These are phyloP conservation scores for Prolemur simus DNA, from an alignment of 2,113 vertebrate genomes.

Conservation along the genomic window DNA sequence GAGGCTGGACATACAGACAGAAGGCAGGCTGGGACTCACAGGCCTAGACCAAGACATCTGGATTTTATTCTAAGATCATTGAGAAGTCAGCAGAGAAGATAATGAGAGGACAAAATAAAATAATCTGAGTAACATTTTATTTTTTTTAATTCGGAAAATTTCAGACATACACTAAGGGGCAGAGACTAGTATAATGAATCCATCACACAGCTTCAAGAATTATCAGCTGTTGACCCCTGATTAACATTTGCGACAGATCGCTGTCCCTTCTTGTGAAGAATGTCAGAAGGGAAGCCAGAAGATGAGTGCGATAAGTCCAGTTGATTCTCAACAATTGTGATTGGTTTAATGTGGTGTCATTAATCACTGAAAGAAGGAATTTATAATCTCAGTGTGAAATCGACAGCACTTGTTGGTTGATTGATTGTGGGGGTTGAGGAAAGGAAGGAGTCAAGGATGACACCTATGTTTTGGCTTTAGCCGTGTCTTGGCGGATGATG, in stretches of 20 bases:
- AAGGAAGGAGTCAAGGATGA: neutral
- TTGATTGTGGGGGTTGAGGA: neutral
- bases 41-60: neutral
- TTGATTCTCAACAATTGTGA: slow-evolving; percentile 10
- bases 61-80: neutral
- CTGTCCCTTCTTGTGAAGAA: neutral
- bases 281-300: neutral
- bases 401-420: neutral
- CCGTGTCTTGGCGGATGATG: neutral
- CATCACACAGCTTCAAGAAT: neutral
- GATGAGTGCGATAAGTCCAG: neutral
- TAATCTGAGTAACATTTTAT: neutral
- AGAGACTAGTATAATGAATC: neutral
- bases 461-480: neutral
- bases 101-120: neutral
- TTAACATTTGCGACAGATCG: neutral
- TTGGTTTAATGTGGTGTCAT: neutral
- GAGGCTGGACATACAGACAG: neutral
- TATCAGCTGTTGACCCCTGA: neutral
- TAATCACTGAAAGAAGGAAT: neutral
- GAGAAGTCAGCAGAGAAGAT: neutral
- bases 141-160: neutral
- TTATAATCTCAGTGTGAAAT: neutral
- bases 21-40: neutral
- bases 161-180: neutral